Evolutionary conservation across 2,888 invertebrate genomes (phyloP).

Genomic region (Eudasyphora cyanicolor): DNA sequence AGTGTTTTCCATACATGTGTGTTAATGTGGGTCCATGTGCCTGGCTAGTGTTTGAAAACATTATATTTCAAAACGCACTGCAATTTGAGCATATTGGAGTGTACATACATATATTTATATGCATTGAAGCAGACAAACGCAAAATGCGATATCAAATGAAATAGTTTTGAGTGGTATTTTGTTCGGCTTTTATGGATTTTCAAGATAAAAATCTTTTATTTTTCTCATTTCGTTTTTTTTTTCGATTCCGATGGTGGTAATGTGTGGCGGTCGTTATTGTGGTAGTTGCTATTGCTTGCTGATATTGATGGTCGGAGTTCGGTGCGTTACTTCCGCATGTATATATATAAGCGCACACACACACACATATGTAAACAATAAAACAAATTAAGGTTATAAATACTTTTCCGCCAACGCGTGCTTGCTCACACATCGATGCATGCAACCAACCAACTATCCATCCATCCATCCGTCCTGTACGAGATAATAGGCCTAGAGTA

Average conservation of each 20-base stretch:
- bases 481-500: neutral
- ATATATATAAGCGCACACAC: too few species aligned
- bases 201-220: constrained; percentile 15
- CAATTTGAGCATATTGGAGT: neutral
- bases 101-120: too few species aligned
- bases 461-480: neutral
- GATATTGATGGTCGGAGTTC: constrained; percentile 8
- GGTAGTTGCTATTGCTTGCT: neutral
- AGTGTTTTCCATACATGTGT: neutral
- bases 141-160: neutral
- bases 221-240: too few species aligned
- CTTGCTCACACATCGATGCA: constrained; percentile 47
- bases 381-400: constrained; percentile 65
- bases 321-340: constrained; percentile 62
- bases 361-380: constrained; percentile 68
- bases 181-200: constrained; percentile 1
- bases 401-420: constrained; percentile 43
- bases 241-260: neutral
- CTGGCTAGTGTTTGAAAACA: neutral
- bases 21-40: neutral
- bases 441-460: constrained; percentile 41
- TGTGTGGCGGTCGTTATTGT: neutral
- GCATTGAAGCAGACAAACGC: neutral
- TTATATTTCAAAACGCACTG: neutral
- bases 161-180: neutral